Conservation (phyloP, 1,140 invertebrate genomes). For the Eupristina koningsbergeri region DNA sequence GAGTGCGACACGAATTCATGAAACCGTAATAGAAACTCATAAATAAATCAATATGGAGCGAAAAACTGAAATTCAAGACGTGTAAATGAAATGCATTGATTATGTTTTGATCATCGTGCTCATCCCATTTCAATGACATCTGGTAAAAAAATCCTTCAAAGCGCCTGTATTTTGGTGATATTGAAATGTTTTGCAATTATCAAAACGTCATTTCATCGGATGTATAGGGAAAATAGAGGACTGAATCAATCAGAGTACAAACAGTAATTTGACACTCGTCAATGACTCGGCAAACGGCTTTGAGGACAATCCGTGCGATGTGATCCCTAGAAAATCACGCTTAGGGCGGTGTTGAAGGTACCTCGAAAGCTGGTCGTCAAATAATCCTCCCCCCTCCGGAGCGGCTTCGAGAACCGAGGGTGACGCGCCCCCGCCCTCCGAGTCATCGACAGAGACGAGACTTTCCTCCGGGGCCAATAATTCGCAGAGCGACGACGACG, state of each 20-base stretch:
- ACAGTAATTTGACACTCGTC: background rate
- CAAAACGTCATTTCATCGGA: background rate
- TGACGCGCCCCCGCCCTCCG: too few species aligned
- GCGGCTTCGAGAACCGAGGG: too few species aligned
- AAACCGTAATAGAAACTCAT: too few species aligned
- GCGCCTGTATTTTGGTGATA: background rate
- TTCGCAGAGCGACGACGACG: background rate
- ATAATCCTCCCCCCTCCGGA: background rate
- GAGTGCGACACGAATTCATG: too few species aligned
- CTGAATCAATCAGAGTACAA: background rate
- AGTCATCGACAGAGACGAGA: background rate
- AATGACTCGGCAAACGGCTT: slow-evolving; percentile 9
- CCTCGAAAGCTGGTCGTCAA: background rate
- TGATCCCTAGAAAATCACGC: slow-evolving; percentile 3
- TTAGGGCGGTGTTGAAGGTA: background rate
- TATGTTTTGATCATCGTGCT: too few species aligned
- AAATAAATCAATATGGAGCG: too few species aligned
- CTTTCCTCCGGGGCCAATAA: background rate
- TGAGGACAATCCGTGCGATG: background rate
- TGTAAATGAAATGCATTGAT: too few species aligned
- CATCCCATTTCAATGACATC: too few species aligned
- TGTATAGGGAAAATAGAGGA: background rate
- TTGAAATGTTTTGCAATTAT: background rate
- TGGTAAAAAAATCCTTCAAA: too few species aligned
- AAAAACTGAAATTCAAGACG: too few species aligned